These are phyloP conservation scores for Penaeus vannamei DNA, from an alignment of 1,140 invertebrate genomes.

Conservation along the genomic window DNA sequence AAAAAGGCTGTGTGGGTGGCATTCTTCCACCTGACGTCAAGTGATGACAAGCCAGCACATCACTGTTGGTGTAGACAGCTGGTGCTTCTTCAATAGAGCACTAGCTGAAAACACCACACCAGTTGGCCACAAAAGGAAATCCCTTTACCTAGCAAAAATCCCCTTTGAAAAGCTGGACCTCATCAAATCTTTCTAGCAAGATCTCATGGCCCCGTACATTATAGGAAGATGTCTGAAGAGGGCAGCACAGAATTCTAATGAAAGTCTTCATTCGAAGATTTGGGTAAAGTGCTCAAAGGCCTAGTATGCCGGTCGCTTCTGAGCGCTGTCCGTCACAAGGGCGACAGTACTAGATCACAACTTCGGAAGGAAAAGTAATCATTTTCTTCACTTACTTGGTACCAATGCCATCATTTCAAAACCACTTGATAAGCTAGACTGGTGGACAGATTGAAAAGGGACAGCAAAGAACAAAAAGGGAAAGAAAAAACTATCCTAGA, in stretches of 20 bases:
- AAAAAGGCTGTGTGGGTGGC: constrained; percentile 6
- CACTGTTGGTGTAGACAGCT: background rate
- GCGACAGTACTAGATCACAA: no score
- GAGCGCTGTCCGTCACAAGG: no score
- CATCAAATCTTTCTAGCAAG: background rate
- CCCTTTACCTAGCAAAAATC: background rate
- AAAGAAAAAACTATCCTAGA: no score
- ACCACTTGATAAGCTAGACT: no score
- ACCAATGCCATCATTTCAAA: no score
- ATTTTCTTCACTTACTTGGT: no score
- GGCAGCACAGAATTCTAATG: background rate
- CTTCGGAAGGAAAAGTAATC: no score
- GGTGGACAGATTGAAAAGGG: no score
- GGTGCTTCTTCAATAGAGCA: constrained; percentile 13
- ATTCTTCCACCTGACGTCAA: constrained; percentile 11
- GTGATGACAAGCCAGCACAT: background rate
- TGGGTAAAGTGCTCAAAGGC: background rate
- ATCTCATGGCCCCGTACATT: background rate
- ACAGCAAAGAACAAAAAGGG: no score
- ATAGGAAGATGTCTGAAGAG: background rate
- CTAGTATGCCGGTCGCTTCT: background rate
- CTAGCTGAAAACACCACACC: background rate
- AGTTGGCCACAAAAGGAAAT: background rate
- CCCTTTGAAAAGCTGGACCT: background rate
- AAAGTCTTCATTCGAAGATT: background rate